phyloP scores from a whole-genome alignment of 1,140 invertebrate species.

The Brachystomella parvula region DNA sequence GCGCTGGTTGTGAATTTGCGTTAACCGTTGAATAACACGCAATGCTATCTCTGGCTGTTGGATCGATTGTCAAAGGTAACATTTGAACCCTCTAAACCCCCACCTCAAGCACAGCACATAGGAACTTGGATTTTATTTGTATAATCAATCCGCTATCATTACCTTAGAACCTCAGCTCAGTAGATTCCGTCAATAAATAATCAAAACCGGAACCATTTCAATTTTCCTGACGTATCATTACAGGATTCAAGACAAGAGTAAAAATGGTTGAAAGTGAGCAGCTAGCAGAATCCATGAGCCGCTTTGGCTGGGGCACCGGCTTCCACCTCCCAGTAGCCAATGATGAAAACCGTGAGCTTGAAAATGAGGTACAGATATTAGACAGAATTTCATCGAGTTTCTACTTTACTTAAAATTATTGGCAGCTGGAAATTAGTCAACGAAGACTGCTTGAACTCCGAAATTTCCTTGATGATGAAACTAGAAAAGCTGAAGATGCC shows the following conservation, averaged over 20 bases:
- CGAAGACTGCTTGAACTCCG: conserved; percentile 6
- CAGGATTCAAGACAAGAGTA: background rate
- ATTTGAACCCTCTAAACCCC: too few relatives aligned
- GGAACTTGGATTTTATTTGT: too few relatives aligned
- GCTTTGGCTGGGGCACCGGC: conserved; percentile 61
- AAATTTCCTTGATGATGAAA: conserved; percentile 16
- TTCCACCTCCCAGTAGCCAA: conserved; percentile 64
- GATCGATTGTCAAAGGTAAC: too few relatives aligned
- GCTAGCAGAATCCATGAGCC: conserved; percentile 14
- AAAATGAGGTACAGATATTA: conserved; percentile 47
- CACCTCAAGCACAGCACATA: too few relatives aligned
- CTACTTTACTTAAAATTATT: background rate
- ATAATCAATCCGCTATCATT: too few relatives aligned
- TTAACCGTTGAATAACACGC: too few relatives aligned
- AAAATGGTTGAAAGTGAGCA: conserved; percentile 16
- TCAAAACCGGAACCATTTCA: background rate
- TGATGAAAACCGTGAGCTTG: conserved; percentile 57
- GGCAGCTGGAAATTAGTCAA: conserved; percentile 28
- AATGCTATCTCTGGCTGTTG: too few relatives aligned
- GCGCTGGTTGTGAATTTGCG: too few relatives aligned
- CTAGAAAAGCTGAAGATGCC: background rate
- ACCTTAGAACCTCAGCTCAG: too few relatives aligned
- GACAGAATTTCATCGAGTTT: background rate
- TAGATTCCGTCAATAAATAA: too few relatives aligned
- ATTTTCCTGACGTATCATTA: background rate